Base-by-base conservation (phyloP, 2,888 invertebrate species). In the Drosophila kokeensis region DNA sequence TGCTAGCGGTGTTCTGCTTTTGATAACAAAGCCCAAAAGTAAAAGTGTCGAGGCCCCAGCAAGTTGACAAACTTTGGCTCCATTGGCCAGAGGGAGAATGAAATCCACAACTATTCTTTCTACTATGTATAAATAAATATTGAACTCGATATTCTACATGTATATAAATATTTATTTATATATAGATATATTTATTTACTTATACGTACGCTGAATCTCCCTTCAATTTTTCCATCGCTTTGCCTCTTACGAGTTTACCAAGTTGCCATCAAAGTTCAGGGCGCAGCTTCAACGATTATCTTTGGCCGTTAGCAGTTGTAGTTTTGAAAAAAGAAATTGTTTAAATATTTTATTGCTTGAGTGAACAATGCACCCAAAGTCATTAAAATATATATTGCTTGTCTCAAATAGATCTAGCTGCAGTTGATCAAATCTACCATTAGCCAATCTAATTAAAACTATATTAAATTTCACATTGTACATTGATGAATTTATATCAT, bases 1-100 rank as follows among this genome's bases (percentile, higher is more conserved):
- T 61, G 71, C 53, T 83, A 83, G 77, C 84, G 79, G 66, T 83
- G 86, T 87, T 87, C 86, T 87, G 77, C 53, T 87, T 87, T 79
- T 84, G 85, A 84, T 83, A 65, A 74, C 79, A 82, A 59, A 69
- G 68, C 78, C 74, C 48, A 66, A 83, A 82, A 82, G 83, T 83
- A 83, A 83, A 81, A 83, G 83, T 83, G 78, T 74, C 65, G 62
- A 18, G 29, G n/a, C 21, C n/a, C 27, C 52, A 40, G 32, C 53
- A 38, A 55, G 24, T 15, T 24, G 10, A n/a, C 21, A 34, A 53
- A 15, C 42, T 11, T 64, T 54, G n/a, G 15, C 27, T 18, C 21
- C 34, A 57, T 53, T 61, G 45, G 7, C 18, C 21, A 32, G 13
- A 24, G 29, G 34, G 54, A 70, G 75, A 65, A 75, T 24, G 57